Percentiles rank a stretch among this genome's conserved stretches.
Evolutionary conservation across 2,113 vertebrate species (phyloP).

Genomic region (Oriolus oriolus): DNA sequence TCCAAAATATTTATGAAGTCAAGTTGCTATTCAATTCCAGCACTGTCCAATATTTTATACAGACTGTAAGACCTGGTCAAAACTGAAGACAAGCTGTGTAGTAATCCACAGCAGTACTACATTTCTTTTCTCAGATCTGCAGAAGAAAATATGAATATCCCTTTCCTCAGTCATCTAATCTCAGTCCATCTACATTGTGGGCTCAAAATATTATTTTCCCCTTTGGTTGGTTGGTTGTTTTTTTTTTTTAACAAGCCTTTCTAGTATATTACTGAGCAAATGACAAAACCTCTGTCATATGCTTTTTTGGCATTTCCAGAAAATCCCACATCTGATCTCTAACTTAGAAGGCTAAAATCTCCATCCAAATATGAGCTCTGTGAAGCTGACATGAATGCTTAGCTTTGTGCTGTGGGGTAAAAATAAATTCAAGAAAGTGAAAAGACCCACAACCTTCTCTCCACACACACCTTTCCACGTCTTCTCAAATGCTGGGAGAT

Average conservation of each 20-base stretch:
- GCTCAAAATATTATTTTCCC: neutral
- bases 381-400: neutral
- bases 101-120: neutral
- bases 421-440: neutral
- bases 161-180: neutral
- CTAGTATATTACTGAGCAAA: neutral
- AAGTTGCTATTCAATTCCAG: neutral
- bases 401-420: neutral
- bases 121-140: neutral
- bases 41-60: neutral
- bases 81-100: neutral
- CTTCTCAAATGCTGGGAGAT: neutral
- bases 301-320: conserved; percentile 15
- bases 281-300: neutral
- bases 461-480: neutral
- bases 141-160: neutral
- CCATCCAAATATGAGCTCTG: neutral
- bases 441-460: neutral
- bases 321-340: neutral
- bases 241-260: neutral
- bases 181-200: neutral
- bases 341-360: neutral
- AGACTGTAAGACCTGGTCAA: neutral
- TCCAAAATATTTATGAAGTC: neutral
- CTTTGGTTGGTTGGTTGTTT: neutral